Evolutionary conservation across 2,797 vertebrate genomes (phyloP).

Genomic region (Sternarchorhynchus goeldii): DNA sequence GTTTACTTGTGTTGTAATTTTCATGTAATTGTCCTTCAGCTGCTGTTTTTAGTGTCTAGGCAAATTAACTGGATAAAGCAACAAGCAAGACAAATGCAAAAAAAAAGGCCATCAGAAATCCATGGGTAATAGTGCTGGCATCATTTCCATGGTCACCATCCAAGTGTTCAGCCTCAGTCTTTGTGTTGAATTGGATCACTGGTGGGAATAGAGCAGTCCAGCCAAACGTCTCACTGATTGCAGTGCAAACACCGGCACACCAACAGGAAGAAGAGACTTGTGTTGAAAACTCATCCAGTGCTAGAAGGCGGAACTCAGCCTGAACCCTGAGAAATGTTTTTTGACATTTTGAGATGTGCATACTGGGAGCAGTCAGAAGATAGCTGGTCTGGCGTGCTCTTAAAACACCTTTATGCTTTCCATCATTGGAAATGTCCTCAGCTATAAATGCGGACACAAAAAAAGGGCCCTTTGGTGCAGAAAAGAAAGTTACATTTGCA

Average conservation of each 20-base stretch:
- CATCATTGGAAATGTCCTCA: constrained; percentile 9
- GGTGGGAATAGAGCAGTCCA: constrained; percentile 24
- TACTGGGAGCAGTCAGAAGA: constrained; percentile 40
- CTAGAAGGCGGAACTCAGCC: constrained; percentile 38
- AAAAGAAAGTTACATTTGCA: not conserved
- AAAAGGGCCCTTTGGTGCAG: not conserved
- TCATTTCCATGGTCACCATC: constrained; percentile 29
- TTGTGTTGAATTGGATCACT: constrained; percentile 35
- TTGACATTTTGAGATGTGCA: constrained; percentile 39
- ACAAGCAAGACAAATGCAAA: constrained; percentile 22
- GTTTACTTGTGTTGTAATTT: not conserved
- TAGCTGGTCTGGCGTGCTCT: constrained; percentile 9
- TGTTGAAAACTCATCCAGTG: not conserved
- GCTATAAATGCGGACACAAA: constrained; percentile 7
- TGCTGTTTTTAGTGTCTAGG: constrained; percentile 7
- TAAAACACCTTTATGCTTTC: constrained; percentile 25
- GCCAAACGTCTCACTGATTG: constrained; percentile 1
- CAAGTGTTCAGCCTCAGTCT: constrained; percentile 46
- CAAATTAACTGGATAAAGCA: constrained; percentile 17
- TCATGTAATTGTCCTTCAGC: not conserved
- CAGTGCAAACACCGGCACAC: constrained; percentile 2
- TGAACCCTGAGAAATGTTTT: constrained; percentile 33
- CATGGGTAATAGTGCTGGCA: constrained; percentile 20
- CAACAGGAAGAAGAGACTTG: not conserved
- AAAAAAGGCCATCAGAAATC: constrained; percentile 39